Evolutionary conservation across 2,888 invertebrate species (phyloP), one percentile per base, ranked within the genome.

Genomic region (Byasa hedistus): DNA sequence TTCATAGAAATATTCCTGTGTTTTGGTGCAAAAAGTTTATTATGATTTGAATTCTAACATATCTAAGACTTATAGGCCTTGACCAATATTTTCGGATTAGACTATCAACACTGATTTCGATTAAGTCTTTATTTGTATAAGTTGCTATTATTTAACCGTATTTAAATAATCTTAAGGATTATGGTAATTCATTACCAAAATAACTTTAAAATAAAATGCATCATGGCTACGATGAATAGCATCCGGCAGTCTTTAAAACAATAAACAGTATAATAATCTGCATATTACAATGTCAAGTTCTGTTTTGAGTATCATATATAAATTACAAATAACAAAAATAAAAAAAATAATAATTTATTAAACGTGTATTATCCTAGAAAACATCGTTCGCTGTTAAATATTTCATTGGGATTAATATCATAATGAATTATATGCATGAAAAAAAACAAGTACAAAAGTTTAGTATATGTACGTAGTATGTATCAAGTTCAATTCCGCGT

Each of bases 81-180:
- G 48, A n/a, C 48, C 48, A 5, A n/a, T 48, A 48, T 48, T 48
- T 48, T 48, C n/a, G n/a, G 48, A 48, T n/a, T n/a, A 5, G 19
- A n/a, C 4, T 48, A 48, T 48, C n/a, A 48, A 48, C 22, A 22
- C n/a, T 22, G 22, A 54, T 54, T 23, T 54, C n/a, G 22, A 54
- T 54, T 22, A 27, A 27, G 32, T 61, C 32, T 61, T 60, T 60
- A 24, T 52, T 61, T 27, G 21, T 32, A 17, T 17, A 52, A 36
- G 8, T 51, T 17, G 21, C 5, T 52, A 8, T 52, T 22, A 54
- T 22, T 7, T 54, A 54, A 22, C 15, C 52, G n/a, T 10, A 54
- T 54, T 54, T 54, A 54, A 54, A 54, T 54, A 54, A 15, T 54
- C n/a, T 22, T 54, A 54, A 54, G 52, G 22, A 23, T 54, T 22